Conservation (phyloP, 2,888 invertebrate genomes). For the Thysanoteuthis rhombus region DNA sequence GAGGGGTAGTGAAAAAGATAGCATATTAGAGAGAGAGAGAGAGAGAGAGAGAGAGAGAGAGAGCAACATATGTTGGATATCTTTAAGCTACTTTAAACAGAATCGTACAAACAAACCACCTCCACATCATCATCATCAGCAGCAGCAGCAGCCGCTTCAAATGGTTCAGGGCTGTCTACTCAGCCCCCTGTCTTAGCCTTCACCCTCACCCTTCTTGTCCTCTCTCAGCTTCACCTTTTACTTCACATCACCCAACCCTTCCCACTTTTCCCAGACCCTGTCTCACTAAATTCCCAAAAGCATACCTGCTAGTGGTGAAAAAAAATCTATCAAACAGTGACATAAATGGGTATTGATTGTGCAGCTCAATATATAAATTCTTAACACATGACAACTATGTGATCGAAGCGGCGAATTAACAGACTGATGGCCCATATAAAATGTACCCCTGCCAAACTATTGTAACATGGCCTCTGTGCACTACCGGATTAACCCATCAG, state of each 20-base stretch:
- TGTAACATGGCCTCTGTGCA: background rate
- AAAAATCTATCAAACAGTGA: constrained; percentile 12
- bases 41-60: background rate
- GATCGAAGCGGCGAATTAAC: background rate
- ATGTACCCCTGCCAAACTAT: background rate
- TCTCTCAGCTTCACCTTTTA: background rate
- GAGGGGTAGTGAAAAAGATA: background rate
- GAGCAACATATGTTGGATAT: background rate
- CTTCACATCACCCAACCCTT: background rate
- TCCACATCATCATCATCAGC: background rate
- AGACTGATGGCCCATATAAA: background rate
- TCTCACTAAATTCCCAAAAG: background rate
- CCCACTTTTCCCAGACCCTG: background rate
- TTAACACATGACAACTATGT: background rate
- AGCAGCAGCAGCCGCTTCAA: background rate
- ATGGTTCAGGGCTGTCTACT: background rate
- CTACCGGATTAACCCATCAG: no score
- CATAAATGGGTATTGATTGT: background rate
- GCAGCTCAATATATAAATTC: background rate
- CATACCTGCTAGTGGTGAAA: constrained; percentile 12
- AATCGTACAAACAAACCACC: background rate
- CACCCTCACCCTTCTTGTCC: background rate
- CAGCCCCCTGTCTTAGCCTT: no score
- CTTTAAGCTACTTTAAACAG: background rate
- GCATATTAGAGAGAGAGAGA: no score